A percentile compares a stretch with the other conserved stretches of the same genome.
These are phyloP conservation scores for Campoplex nolae DNA, from an alignment of 2,888 invertebrate genomes.

Conservation along the genomic window DNA sequence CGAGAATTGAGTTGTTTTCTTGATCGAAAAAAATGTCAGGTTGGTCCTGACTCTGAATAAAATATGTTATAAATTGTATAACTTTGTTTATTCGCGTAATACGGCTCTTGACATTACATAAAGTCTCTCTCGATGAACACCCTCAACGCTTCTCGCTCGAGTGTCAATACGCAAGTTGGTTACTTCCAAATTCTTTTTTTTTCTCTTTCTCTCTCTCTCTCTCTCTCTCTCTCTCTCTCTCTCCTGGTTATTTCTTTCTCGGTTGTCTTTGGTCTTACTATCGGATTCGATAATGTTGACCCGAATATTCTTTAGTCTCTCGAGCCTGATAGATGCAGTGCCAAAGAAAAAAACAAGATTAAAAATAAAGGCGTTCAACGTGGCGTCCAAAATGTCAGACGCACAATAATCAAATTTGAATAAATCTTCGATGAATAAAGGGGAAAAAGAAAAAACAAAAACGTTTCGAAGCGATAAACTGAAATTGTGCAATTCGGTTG, in stretches of 20 bases:
- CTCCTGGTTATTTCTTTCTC: background rate
- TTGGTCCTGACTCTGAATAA: background rate
- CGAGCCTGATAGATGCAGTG: background rate
- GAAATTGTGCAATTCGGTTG: background rate
- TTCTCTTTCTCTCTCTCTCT: too few species aligned
- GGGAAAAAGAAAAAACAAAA: background rate
- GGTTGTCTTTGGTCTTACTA: slow-evolving; percentile 29
- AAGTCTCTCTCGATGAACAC: slow-evolving; percentile 3
- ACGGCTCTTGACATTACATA: background rate
- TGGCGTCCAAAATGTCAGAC: background rate
- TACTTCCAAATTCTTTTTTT: background rate
- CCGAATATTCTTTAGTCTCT: background rate
- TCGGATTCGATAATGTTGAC: slow-evolving; percentile 54
- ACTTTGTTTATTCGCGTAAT: background rate
- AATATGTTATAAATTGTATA: background rate
- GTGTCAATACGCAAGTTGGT: slow-evolving; percentile 3
- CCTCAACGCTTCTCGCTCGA: slow-evolving; percentile 1
- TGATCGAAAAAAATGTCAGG: background rate
- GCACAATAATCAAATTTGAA: background rate
- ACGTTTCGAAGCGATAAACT: background rate
- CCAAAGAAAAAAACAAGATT: slow-evolving; percentile 7
- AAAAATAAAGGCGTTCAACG: background rate
- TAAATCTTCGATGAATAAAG: background rate
- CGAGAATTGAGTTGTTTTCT: background rate
- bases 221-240: background rate